phyloP scores from a whole-genome alignment of 2,797 vertebrate species.

The Orestias chungarensis region DNA sequence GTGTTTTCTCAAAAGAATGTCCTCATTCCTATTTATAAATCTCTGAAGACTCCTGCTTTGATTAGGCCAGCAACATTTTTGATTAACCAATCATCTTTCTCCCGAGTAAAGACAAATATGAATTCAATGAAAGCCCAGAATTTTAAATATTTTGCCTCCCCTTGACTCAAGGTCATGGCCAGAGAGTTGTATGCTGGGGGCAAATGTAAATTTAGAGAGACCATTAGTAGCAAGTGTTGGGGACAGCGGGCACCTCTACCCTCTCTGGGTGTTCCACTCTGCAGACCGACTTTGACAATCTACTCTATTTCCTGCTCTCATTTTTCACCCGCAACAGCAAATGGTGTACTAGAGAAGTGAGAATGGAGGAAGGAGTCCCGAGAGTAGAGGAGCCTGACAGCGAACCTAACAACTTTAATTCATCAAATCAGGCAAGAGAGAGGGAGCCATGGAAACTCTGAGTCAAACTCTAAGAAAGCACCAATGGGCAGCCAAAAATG shows the following conservation, averaged over 20 bases:
- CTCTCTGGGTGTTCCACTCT: constrained; percentile 68
- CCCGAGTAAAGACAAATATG: constrained; percentile 40
- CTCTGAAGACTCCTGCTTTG: constrained; percentile 28
- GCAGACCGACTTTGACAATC: constrained; percentile 44
- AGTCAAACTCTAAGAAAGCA: constrained; percentile 48
- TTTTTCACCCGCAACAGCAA: constrained; percentile 74
- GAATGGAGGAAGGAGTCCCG: constrained; percentile 62
- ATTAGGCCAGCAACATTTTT: constrained; percentile 17
- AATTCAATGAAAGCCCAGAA: constrained; percentile 42
- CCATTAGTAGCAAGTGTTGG: constrained; percentile 75
- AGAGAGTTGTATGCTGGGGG: constrained; percentile 64
- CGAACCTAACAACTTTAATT: constrained; percentile 71
- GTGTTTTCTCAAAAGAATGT: constrained; percentile 37
- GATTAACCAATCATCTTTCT: constrained; percentile 18
- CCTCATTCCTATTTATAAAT: constrained; percentile 48
- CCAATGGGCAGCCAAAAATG: constrained; percentile 33
- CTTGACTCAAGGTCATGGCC: constrained; percentile 68
- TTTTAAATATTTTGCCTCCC: constrained; percentile 25
- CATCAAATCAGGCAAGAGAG: constrained; percentile 62
- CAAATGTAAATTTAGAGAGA: constrained; percentile 75
- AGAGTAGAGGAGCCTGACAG: constrained; percentile 64
- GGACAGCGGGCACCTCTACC: constrained; percentile 63
- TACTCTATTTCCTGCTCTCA: constrained; percentile 56
- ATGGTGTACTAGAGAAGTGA: constrained; percentile 57
- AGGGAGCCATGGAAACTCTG: constrained; percentile 70